phyloP scores from a whole-genome alignment of 2,888 invertebrate genomes.

The Ophion obscuratus region DNA sequence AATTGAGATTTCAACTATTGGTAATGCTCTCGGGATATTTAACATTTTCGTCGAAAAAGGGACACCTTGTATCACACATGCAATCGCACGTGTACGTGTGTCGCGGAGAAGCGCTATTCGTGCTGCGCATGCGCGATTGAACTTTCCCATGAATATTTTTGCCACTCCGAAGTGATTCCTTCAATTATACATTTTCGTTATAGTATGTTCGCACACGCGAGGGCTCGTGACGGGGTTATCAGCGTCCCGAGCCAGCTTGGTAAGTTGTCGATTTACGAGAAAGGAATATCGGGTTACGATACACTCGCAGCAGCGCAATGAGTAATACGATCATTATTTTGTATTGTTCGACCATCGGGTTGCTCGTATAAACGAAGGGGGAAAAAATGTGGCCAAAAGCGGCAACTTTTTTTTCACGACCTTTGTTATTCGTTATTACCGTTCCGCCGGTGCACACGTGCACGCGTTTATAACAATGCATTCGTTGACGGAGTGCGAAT shows the following conservation, averaged over 20 bases:
- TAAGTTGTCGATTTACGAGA: not conserved
- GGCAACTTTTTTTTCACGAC: not conserved
- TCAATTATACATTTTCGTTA: conserved; percentile 52
- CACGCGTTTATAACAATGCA: not conserved
- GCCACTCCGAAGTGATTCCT: conserved; percentile 47
- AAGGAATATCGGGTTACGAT: conserved; percentile 53
- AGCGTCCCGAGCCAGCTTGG: not conserved
- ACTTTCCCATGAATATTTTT: conserved; percentile 58
- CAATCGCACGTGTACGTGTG: not conserved
- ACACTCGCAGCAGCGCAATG: conserved; percentile 20
- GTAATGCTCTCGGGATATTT: not conserved
- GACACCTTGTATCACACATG: not conserved
- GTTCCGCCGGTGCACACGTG: not conserved
- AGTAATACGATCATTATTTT: conserved; percentile 42
- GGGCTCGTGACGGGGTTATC: conserved; percentile 27
- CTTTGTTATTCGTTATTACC: not conserved
- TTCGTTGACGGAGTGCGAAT: not conserved
- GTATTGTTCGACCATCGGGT: conserved; percentile 49
- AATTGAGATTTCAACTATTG: not conserved
- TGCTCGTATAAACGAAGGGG: conserved; percentile 14
- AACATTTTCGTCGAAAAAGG: not conserved
- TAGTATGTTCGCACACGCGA: conserved; percentile 22
- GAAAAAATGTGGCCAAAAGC: not conserved
- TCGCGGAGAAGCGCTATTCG: not conserved
- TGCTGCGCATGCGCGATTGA: conserved; percentile 49